Percentiles rank a stretch among this genome's conserved stretches.
Evolutionary conservation across 2,797 vertebrate species (phyloP).

Genomic region (Prunella strophiata): DNA sequence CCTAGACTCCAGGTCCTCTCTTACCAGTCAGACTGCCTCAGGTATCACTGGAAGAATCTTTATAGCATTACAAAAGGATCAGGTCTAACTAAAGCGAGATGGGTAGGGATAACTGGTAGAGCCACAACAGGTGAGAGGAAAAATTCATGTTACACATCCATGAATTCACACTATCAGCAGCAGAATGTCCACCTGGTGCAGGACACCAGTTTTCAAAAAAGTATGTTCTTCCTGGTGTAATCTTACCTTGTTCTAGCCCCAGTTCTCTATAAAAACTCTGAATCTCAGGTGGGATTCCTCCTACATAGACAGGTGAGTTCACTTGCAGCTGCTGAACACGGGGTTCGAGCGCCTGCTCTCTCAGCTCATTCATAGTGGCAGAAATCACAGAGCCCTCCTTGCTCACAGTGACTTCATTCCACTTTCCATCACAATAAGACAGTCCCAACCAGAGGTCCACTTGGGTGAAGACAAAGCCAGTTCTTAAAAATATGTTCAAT

Average conservation of each 20-base stretch:
- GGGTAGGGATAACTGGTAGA: neutral
- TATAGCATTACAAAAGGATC: neutral
- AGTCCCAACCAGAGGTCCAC: slow-evolving; percentile 86
- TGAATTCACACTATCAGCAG: neutral
- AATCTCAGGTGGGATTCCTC: slow-evolving; percentile 83
- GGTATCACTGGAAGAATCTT: neutral
- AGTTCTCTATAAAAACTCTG: slow-evolving; percentile 71
- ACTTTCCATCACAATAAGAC: slow-evolving; percentile 88
- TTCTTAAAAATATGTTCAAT: slow-evolving; percentile 81
- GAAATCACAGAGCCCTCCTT: slow-evolving; percentile 79
- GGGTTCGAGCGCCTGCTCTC: slow-evolving; percentile 63
- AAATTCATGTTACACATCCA: neutral
- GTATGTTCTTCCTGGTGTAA: neutral
- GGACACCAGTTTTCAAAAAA: neutral
- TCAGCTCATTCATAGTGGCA: slow-evolving; percentile 78
- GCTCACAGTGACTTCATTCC: slow-evolving; percentile 82
- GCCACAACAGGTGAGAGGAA: neutral
- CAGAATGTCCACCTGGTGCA: neutral
- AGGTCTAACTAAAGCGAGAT: neutral
- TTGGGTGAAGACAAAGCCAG: slow-evolving; percentile 73
- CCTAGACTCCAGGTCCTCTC: neutral
- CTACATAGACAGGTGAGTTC: slow-evolving; percentile 84
- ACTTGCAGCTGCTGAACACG: slow-evolving; percentile 70
- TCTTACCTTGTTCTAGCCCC: slow-evolving; percentile 84
- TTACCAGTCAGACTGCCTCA: neutral